phyloP scores from a whole-genome alignment of 37 sponge, comb jelly and placozoan genomes.

The Aplysina aerophoba region DNA sequence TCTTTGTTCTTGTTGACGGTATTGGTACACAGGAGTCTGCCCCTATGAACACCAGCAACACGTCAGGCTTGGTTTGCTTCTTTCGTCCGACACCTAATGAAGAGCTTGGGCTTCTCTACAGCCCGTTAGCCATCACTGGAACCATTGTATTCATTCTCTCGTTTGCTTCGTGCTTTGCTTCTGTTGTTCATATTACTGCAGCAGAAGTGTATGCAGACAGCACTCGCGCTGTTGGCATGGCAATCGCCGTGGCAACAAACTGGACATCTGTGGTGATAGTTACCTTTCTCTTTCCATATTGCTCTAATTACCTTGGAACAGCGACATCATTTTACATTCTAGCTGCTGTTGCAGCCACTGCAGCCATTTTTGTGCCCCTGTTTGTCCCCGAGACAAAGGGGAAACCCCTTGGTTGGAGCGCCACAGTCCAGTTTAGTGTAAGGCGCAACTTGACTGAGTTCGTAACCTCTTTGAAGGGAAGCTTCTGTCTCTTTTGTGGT shows the following conservation, averaged over 20 bases:
- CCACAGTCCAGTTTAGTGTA: background rate
- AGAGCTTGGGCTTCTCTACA: too few relatives aligned
- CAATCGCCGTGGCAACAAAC: constrained; percentile 34
- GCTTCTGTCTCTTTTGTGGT: too few relatives aligned
- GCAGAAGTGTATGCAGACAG: constrained; percentile 39
- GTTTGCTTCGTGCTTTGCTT: constrained; percentile 60
- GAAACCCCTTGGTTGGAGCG: constrained; percentile 45
- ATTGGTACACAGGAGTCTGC: background rate
- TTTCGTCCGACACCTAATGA: too few relatives aligned
- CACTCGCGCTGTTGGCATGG: constrained; percentile 32
- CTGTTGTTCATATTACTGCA: constrained; percentile 45
- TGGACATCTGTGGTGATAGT: constrained; percentile 7
- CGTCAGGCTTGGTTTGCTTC: too few relatives aligned
- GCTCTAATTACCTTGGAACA: background rate
- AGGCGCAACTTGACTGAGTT: background rate
- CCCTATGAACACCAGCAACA: too few relatives aligned
- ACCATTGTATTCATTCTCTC: constrained; percentile 30
- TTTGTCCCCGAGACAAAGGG: constrained; percentile 74
- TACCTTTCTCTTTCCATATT: constrained; percentile 26
- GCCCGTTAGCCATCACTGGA: too few relatives aligned
- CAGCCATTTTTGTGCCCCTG: constrained; percentile 45
- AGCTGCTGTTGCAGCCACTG: constrained; percentile 1
- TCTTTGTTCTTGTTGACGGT: background rate
- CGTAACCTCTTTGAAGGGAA: too few relatives aligned
- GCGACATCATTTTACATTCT: constrained; percentile 38